Evolutionary conservation across 1,140 invertebrate species (phyloP).

Genomic region (Frieseomelitta varia): DNA sequence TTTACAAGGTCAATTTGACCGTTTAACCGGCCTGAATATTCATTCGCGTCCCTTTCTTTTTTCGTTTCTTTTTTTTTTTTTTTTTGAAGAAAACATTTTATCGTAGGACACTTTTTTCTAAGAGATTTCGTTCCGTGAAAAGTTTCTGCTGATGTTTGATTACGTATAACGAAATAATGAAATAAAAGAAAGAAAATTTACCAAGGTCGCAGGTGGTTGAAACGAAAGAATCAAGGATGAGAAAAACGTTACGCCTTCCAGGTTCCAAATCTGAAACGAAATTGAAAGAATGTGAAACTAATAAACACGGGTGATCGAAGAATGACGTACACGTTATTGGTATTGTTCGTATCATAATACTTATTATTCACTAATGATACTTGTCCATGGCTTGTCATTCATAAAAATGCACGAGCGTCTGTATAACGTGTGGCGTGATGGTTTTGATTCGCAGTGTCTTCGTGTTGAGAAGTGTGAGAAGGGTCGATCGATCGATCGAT

Average conservation of each 20-base stretch:
- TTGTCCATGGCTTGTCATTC: conserved; percentile 42
- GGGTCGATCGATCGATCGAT: conserved; percentile 26
- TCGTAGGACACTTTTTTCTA: neutral
- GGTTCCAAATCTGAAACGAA: neutral
- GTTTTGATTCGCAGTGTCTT: conserved; percentile 8
- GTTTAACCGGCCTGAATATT: conserved; percentile 12
- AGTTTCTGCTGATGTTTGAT: too few species aligned
- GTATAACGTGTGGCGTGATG: neutral
- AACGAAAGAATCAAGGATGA: neutral
- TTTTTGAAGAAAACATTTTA: neutral
- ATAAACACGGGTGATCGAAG: neutral
- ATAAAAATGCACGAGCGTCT: conserved; percentile 43
- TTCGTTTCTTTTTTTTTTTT: too few species aligned
- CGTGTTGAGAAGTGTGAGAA: neutral
- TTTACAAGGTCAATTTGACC: neutral
- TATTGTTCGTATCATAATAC: conserved; percentile 54
- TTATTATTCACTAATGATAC: conserved; percentile 56
- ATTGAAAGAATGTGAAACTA: neutral
- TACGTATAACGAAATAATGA: neutral
- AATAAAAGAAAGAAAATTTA: neutral
- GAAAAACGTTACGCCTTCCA: too few species aligned
- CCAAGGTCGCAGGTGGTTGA: neutral
- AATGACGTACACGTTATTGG: conserved; percentile 15
- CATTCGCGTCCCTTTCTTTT: too few species aligned
- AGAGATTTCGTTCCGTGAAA: neutral